phyloP scores from a whole-genome alignment of 2,113 vertebrate species.

The Oreocharis arfaki region DNA sequence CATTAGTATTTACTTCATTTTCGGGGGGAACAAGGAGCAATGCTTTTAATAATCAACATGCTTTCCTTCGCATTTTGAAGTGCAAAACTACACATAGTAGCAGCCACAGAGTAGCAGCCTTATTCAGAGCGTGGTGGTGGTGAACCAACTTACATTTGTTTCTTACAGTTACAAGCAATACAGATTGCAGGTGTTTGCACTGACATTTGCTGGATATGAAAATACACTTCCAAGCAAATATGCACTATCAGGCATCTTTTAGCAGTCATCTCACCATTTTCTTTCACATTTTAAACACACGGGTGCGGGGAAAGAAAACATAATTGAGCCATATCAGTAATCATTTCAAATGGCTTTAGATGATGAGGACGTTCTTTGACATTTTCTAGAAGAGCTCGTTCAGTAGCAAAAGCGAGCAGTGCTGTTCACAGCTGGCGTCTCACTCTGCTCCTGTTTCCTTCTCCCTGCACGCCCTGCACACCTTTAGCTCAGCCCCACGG shows the following conservation, averaged over 20 bases:
- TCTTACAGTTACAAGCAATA: background rate
- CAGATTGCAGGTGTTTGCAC: slow-evolving; percentile 8
- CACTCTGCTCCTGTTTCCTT: background rate
- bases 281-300: background rate
- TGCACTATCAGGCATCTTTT: background rate
- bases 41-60: background rate
- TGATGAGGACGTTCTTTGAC: background rate
- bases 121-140: background rate
- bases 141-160: background rate
- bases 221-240: background rate
- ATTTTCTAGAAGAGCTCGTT: background rate
- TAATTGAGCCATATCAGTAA: background rate
- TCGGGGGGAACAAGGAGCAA: background rate
- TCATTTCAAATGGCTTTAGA: background rate
- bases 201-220: slow-evolving; percentile 1
- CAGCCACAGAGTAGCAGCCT: background rate
- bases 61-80: slow-evolving; percentile 8
- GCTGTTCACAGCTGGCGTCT: background rate
- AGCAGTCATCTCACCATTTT: background rate
- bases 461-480: background rate
- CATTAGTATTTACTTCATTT: background rate
- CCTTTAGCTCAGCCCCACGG: background rate
- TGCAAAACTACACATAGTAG: background rate
- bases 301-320: background rate
- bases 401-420: background rate